Base-by-base conservation (phyloP, 2,888 invertebrate genomes). In the Clusia tigrina region DNA sequence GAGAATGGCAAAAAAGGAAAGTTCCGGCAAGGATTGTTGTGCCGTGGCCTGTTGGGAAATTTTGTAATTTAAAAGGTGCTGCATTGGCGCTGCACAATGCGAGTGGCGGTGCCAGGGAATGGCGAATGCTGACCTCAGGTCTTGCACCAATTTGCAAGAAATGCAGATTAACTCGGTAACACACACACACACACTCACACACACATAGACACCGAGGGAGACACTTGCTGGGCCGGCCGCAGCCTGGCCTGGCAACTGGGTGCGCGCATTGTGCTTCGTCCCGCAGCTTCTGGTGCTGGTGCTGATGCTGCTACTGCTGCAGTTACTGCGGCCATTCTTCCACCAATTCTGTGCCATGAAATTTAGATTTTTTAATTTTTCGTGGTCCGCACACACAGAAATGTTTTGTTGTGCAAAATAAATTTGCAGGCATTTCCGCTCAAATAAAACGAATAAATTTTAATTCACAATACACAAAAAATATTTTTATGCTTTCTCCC, bases 71-170 rank as follows among this genome's bases (percentile, higher is more conserved):
- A 59, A 52, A 23, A 38, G 59, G 37, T 59, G 59, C 53, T 38
- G 59, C 59, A 59, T 52, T 53, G 58, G 58, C 52, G 59, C 52
- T 53, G 53, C 52, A 58, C 59, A 59, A 15, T 37, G 58, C 48
- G 26, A 46, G 42, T 20, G 9, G 42, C 42, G n/a, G n/a, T 42
- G 42, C 42, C 12, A 42, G 9, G 9, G 12, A 12, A 32, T 32
- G 32, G 32, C 6, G 12, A 32, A 32, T 58, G 18, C 1, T 58
- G 58, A 58, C 58, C 58, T 58, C 58, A 48, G 25, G 58, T 58
- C 15, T 46, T 57, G 42, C 46, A 24, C 46, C 56, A 57, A 46
- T 57, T 9, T 32, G 42, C 42, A 17, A 6, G 22, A 2, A 48
- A 18, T 10, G 26, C 26, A 58, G 17, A 25, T 20, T 22, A 51